phyloP scores from a whole-genome alignment of 2,113 vertebrate species.

The Anhinga rufa region DNA sequence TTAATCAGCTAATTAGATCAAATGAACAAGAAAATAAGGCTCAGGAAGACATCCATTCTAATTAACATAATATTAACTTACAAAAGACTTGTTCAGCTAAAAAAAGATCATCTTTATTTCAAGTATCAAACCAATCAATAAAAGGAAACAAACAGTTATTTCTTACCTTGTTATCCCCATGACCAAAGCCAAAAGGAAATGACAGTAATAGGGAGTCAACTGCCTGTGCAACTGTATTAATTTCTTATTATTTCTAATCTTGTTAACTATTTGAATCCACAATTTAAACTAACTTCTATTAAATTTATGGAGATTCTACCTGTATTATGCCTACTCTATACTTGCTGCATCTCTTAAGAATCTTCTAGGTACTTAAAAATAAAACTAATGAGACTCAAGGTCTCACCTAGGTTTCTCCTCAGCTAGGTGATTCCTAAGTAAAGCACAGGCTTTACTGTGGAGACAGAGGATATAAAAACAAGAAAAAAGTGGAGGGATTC shows the following conservation, averaged over 20 bases:
- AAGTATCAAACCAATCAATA: conserved; percentile 36
- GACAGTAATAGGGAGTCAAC: conserved; percentile 2
- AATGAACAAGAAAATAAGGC: conserved; percentile 50
- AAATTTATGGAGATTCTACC: not conserved
- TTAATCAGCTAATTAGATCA: conserved; percentile 52
- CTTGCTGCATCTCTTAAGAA: not conserved
- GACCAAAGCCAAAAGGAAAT: conserved; percentile 56
- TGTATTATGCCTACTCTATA: not conserved
- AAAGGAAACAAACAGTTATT: conserved; percentile 42
- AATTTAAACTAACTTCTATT: not conserved
- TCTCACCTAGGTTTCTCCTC: not conserved
- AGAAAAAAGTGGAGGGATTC: conserved; percentile 6
- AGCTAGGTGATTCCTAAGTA: not conserved
- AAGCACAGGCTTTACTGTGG: not conserved
- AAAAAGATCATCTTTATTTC: not conserved
- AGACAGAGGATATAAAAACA: not conserved
- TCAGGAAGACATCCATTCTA: conserved; percentile 46
- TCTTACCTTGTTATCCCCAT: conserved; percentile 56
- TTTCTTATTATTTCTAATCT: conserved; percentile 31
- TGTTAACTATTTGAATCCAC: conserved; percentile 10
- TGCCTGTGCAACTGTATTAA: not conserved
- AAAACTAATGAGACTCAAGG: not conserved
- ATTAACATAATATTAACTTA: conserved; percentile 53
- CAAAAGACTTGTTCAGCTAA: conserved; percentile 21
- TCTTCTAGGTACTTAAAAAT: not conserved